A percentile compares a stretch with the other conserved stretches of the same genome.
Evolutionary conservation across 2,113 vertebrate genomes (phyloP).

Genomic region (Gopherus flavomarginatus): DNA sequence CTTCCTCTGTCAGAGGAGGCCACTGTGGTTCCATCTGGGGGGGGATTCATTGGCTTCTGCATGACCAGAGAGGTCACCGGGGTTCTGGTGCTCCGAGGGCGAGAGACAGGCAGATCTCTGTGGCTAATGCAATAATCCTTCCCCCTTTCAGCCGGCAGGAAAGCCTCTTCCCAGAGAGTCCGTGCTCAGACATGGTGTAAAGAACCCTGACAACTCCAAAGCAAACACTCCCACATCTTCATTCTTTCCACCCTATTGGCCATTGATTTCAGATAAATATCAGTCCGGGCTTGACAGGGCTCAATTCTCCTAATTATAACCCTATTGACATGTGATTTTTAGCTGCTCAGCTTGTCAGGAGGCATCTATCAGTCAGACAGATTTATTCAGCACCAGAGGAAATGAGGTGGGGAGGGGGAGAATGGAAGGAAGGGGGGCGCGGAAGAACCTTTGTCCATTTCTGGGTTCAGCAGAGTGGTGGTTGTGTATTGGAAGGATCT

Average conservation of each 20-base stretch:
- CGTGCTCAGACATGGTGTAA: slow-evolving; percentile 60
- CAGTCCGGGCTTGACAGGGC: slow-evolving; percentile 67
- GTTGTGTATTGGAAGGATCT: neutral
- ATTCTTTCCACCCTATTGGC: slow-evolving; percentile 78
- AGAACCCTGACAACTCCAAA: slow-evolving; percentile 65
- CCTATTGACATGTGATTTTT: slow-evolving; percentile 80
- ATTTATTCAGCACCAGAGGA: slow-evolving; percentile 73
- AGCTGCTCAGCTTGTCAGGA: slow-evolving; percentile 77
- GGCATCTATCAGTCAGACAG: slow-evolving; percentile 75
- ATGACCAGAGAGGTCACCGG: neutral
- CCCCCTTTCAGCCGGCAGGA: slow-evolving; percentile 66
- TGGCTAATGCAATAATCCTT: slow-evolving; percentile 72
- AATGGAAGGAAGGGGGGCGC: neutral
- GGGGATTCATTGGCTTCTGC: neutral
- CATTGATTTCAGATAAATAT: slow-evolving; percentile 82
- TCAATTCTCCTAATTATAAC: slow-evolving; percentile 80
- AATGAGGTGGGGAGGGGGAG: slow-evolving; percentile 65
- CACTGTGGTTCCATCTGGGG: fast-evolving
- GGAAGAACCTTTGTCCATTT: neutral
- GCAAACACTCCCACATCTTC: slow-evolving; percentile 77
- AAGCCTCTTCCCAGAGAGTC: slow-evolving; percentile 28
- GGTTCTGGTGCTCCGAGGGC: neutral
- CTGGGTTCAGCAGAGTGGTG: neutral
- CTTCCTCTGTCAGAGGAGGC: fast-evolving
- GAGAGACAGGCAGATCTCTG: slow-evolving; percentile 48